Conservation (phyloP, 2,888 invertebrate genomes). For the Dascillus cervinus region DNA sequence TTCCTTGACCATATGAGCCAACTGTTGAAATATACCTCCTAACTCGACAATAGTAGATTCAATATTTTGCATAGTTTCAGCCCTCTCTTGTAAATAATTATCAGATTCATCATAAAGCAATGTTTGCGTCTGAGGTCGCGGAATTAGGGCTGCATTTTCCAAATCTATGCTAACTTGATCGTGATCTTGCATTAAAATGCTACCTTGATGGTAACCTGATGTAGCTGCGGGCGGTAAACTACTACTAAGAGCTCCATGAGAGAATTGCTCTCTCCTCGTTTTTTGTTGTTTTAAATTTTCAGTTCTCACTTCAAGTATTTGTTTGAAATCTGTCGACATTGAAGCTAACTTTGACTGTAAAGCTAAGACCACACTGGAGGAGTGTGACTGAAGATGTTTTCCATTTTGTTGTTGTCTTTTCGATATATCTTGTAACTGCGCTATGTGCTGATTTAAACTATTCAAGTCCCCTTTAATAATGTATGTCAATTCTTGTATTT, state of each 20-base stretch:
- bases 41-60: slow-evolving; percentile 98
- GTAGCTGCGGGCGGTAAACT: slow-evolving; percentile 55
- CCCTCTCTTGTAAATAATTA: slow-evolving; percentile 83
- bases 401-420: slow-evolving; percentile 62
- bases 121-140: slow-evolving; percentile 49
- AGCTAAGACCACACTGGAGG: slow-evolving; percentile 86
- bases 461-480: slow-evolving; percentile 95
- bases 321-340: slow-evolving; percentile 97
- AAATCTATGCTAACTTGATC: slow-evolving; percentile 82
- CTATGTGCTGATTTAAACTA: slow-evolving; percentile 93
- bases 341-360: slow-evolving; percentile 90
- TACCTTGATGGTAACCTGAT: slow-evolving; percentile 46
- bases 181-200: slow-evolving; percentile 46
- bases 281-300: slow-evolving; percentile 97
- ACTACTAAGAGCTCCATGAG: slow-evolving; percentile 57
- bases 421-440: slow-evolving; percentile 78
- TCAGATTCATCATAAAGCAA: slow-evolving; percentile 80
- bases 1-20: slow-evolving; percentile 95
- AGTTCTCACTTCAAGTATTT: slow-evolving; percentile 93
- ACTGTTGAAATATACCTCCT: slow-evolving; percentile 95
- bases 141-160: slow-evolving; percentile 51
- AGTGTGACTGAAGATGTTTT: slow-evolving; percentile 82
- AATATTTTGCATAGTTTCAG: slow-evolving; percentile 98
- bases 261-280: slow-evolving; percentile 83
- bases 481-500: slow-evolving; percentile 95